Evolutionary conservation across 1,140 invertebrate species (phyloP).

Genomic region (Hycleus phaleratus): DNA sequence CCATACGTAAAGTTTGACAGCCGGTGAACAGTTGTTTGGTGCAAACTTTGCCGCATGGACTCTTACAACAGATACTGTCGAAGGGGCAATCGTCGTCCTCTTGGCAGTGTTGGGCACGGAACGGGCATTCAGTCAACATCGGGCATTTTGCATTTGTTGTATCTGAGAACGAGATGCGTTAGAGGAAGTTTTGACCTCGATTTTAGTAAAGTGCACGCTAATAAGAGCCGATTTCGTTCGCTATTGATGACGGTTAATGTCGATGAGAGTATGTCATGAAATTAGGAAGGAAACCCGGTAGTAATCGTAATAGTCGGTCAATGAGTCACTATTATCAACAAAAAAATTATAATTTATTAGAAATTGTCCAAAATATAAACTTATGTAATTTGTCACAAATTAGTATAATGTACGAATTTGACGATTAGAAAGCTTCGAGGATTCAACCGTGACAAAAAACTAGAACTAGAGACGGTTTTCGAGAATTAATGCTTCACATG

Average conservation of each 20-base stretch:
- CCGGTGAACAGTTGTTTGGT: conserved; percentile 42
- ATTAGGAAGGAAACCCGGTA: no score
- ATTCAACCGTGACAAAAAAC: no score
- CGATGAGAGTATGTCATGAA: background rate
- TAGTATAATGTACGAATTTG: no score
- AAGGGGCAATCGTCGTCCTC: conserved; percentile 38
- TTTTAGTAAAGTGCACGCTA: background rate
- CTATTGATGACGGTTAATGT: background rate
- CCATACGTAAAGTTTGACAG: conserved; percentile 59
- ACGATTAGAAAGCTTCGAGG: no score
- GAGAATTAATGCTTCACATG: no score
- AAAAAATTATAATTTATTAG: no score
- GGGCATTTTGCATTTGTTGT: conserved; percentile 31
- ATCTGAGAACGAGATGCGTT: background rate
- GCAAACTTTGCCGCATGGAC: conserved; percentile 42
- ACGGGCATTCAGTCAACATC: conserved; percentile 40
- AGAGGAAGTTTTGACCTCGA: background rate
- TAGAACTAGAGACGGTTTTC: no score
- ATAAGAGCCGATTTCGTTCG: background rate
- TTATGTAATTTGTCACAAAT: no score
- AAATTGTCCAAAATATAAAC: no score
- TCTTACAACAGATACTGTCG: conserved; percentile 41
- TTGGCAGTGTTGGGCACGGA: conserved; percentile 34
- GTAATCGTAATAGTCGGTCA: no score
- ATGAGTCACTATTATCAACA: no score